These are phyloP conservation scores for Petrophora chlorosata DNA, from an alignment of 2,888 invertebrate genomes.

Conservation along the genomic window DNA sequence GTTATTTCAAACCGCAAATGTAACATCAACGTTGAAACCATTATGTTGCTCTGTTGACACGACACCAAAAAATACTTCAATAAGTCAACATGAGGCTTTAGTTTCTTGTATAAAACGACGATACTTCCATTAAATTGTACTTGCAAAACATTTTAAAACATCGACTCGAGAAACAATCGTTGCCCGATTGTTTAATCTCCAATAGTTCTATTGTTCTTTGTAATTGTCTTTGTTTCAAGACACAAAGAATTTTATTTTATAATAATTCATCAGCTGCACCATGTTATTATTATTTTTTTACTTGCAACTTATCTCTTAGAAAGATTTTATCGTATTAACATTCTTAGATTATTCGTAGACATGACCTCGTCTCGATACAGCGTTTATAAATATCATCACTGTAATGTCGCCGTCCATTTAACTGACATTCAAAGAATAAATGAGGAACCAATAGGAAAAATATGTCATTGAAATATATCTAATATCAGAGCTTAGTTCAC, in stretches of 20 bases:
- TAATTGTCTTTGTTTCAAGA: too few species aligned
- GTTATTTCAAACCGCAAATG: slow-evolving; percentile 24
- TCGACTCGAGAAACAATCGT: neutral
- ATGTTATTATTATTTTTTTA: too few species aligned
- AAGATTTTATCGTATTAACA: slow-evolving; percentile 2
- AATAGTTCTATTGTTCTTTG: neutral
- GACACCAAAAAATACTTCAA: slow-evolving; percentile 36
- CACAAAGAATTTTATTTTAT: too few species aligned
- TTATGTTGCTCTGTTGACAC: slow-evolving; percentile 34
- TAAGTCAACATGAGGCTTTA: slow-evolving; percentile 22
- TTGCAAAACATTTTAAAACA: too few species aligned
- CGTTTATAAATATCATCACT: slow-evolving; percentile 23
- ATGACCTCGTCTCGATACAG: slow-evolving; percentile 29
- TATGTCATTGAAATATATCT: too few species aligned
- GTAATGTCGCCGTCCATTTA: slow-evolving; percentile 18
- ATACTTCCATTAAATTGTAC: too few species aligned
- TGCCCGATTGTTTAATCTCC: neutral
- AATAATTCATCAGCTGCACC: too few species aligned
- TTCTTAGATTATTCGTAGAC: slow-evolving; percentile 22
- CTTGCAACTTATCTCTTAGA: neutral
- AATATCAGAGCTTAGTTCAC: too few species aligned
- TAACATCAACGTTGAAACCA: slow-evolving; percentile 59
- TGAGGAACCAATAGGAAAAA: too few species aligned
- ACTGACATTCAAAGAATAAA: slow-evolving; percentile 9
- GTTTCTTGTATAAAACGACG: too few species aligned